Percentiles rank a stretch among this genome's conserved stretches.
Evolutionary conservation across 2,888 invertebrate species (phyloP).

Genomic region (Crossocerus cetratus): DNA sequence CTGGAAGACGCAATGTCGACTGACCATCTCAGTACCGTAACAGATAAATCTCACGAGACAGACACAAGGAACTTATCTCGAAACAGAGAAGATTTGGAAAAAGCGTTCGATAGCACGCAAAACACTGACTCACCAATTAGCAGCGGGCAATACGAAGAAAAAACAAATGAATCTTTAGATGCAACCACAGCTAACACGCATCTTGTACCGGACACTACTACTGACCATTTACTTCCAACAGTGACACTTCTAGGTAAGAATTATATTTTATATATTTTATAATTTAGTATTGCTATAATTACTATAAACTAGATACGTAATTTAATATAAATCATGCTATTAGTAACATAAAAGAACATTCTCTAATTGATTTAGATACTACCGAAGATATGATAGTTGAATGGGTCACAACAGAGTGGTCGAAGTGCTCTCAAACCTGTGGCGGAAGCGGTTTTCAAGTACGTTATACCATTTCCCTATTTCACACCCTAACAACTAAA

Average conservation of each 20-base stretch:
- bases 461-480: slow-evolving; percentile 30
- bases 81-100: slow-evolving; percentile 21
- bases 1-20: slow-evolving; percentile 21
- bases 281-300: too few species aligned
- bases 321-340: slow-evolving; percentile 6
- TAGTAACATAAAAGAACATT: slow-evolving; percentile 18
- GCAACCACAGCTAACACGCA: slow-evolving; percentile 2
- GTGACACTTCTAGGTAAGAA: slow-evolving; percentile 41
- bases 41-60: slow-evolving; percentile 17
- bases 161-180: slow-evolving; percentile 17
- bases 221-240: slow-evolving; percentile 29
- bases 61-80: slow-evolving; percentile 17
- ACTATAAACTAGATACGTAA: not conserved
- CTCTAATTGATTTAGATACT: slow-evolving; percentile 30
- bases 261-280: too few species aligned
- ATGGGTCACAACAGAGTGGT: slow-evolving; percentile 92
- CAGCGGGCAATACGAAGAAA: slow-evolving; percentile 19
- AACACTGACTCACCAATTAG: slow-evolving; percentile 18
- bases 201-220: slow-evolving; percentile 11
- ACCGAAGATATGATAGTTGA: slow-evolving; percentile 80
- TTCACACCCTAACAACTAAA: too few species aligned
- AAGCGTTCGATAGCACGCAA: slow-evolving; percentile 10
- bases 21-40: slow-evolving; percentile 16
- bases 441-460: slow-evolving; percentile 85
- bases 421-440: slow-evolving; percentile 90